Base-by-base conservation (phyloP, 2,888 invertebrate genomes). In the Leptarthrus brevirostris region DNA sequence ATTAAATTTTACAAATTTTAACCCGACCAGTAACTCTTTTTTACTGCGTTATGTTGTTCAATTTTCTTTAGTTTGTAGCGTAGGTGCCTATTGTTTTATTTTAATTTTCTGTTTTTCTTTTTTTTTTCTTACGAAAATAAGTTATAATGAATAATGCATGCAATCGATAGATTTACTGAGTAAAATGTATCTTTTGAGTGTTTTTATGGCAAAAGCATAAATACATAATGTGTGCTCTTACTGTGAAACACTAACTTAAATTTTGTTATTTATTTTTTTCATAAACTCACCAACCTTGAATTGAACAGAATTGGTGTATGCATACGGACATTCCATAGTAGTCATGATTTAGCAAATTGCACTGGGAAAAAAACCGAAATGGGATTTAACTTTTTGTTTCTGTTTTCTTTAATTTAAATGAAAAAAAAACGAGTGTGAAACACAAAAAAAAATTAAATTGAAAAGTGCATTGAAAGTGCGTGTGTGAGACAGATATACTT, bases 251-350 rank as follows among this genome's bases (percentile, higher is more conserved):
- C 8, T 30, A n/a, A n/a, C n/a, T n/a, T 30, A 30, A 30, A 6
- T 30, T 30, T 30, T 30, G 0, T 22, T 22, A 16, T 66, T 66
- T 47, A n/a, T 14, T 66, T 66, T 47, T 66, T 66, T 14, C 49
- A 66, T 44, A 30, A 56, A 56, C 24, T 30, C 14, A 24, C 14
- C 49, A n/a, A n/a, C n/a, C n/a, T n/a, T n/a, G n/a, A n/a, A n/a
- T n/a, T n/a, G n/a, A 20, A 3, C 66, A 72, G 72, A 66, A 72
- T 72, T 70, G 70, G 70, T 72, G 64, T 66, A 64, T 66, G 34
- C 53, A 66, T 53, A 72, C 64, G 56, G 69, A 74, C 40, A 64
- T 52, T 66, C 72, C 66, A 74, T 74, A 74, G 74, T 74, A 74
- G 72, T 56, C 72, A 74, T 74, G 74, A 66, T 74, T 72, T 74